Conservation (phyloP, 2,797 vertebrate genomes). For the Mus spretus region DNA sequence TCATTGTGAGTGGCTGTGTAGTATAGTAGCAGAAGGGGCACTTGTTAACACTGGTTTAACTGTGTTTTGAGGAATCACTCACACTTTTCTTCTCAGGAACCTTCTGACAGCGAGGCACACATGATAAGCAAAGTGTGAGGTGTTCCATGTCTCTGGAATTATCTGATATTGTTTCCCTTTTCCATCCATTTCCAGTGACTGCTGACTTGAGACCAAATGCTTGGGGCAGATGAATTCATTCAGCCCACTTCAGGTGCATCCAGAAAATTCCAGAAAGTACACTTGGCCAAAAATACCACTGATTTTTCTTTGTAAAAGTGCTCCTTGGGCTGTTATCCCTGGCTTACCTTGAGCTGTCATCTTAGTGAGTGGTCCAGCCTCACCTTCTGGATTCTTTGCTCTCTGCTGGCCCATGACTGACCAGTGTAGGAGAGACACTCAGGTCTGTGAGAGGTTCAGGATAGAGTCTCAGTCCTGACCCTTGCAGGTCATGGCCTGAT, state of each 20-base stretch:
- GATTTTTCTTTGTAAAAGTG: not conserved
- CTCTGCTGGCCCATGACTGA: accelerated
- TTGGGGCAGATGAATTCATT: not conserved
- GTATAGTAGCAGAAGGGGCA: accelerated
- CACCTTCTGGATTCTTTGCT: accelerated
- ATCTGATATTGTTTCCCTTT: not conserved
- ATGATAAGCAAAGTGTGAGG: too few species aligned
- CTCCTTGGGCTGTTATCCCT: not conserved
- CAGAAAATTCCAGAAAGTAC: not conserved
- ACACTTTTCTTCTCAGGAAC: not conserved
- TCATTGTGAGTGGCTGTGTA: accelerated
- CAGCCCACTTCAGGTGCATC: too few species aligned
- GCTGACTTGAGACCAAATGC: not conserved
- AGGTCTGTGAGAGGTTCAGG: not conserved
- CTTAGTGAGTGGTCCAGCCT: not conserved
- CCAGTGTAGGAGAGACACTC: accelerated
- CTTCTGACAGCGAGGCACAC: accelerated
- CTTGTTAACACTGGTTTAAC: too few species aligned
- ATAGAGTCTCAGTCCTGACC: not conserved
- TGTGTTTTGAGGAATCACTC: not conserved
- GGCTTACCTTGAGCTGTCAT: not conserved
- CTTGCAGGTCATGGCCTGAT: accelerated
- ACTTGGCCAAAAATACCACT: not conserved
- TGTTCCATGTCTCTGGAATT: not conserved
- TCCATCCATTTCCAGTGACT: not conserved